Evolutionary conservation across 2,113 vertebrate species (phyloP).

Genomic region (Salvator merianae): DNA sequence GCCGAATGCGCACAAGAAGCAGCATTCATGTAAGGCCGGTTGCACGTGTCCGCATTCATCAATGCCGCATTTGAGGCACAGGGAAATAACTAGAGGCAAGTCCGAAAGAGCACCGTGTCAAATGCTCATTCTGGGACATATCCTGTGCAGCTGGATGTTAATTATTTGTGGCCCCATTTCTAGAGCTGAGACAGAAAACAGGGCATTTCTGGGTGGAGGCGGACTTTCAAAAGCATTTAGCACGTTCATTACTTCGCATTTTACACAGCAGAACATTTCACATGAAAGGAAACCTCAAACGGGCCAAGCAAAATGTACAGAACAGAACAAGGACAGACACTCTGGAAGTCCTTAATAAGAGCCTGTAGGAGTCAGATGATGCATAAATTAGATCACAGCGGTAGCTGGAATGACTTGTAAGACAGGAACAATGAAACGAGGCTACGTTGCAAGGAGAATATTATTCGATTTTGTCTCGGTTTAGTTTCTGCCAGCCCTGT

Average conservation of each 20-base stretch:
- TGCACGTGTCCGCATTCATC: background rate
- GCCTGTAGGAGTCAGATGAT: slow-evolving; percentile 1
- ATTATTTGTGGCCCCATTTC: background rate
- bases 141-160: background rate
- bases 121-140: background rate
- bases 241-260: background rate
- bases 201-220: background rate
- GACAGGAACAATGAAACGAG: background rate
- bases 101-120: background rate
- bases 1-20: background rate
- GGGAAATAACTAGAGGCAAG: background rate
- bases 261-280: background rate
- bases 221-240: background rate
- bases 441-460: background rate
- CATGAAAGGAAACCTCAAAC: background rate
- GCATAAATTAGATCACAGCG: rapidly evolving
- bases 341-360: background rate
- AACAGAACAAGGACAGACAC: background rate
- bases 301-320: rapidly evolving
- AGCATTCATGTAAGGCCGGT: background rate
- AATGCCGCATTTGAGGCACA: background rate
- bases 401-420: background rate
- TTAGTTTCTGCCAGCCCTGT: no score
- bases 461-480: no score
- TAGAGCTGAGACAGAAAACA: background rate